Percentiles rank a stretch among this genome's conserved stretches.
Conservation (phyloP, 2,113 vertebrate genomes). For the Labrus mixtus region DNA sequence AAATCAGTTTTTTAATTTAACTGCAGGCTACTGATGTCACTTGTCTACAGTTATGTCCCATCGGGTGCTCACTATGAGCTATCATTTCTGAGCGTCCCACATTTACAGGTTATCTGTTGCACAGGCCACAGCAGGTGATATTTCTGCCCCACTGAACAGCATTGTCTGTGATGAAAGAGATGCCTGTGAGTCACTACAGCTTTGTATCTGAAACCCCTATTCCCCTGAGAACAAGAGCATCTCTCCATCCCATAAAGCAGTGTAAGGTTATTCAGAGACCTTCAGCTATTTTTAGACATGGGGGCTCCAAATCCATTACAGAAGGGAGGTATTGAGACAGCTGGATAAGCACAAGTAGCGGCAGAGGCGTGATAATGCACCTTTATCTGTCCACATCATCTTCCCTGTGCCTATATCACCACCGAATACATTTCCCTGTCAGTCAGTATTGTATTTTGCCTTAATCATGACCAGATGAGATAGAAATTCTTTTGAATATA, state of each 20-base stretch:
- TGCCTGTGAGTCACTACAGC: conserved; percentile 69
- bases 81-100: conserved; percentile 67
- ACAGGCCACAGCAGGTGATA: conserved; percentile 69
- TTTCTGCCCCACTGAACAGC: conserved; percentile 68
- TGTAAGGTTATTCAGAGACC: conserved; percentile 66
- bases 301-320: conserved; percentile 74
- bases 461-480: conserved; percentile 50
- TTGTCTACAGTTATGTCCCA: conserved; percentile 33
- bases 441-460: conserved; percentile 56
- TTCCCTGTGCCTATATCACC: conserved; percentile 45
- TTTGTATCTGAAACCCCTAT: conserved; percentile 66
- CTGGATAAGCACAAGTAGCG: conserved; percentile 71
- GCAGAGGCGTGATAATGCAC: conserved; percentile 71
- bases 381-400: conserved; percentile 71
- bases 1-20: conserved; percentile 25
- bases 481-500: conserved; percentile 53
- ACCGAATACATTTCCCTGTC: conserved; percentile 65
- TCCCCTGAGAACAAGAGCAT: conserved; percentile 62
- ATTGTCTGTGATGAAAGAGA: conserved; percentile 73
- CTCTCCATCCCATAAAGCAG: conserved; percentile 64
- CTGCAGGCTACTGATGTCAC: conserved; percentile 29
- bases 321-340: conserved; percentile 72
- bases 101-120: conserved; percentile 71
- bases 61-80: conserved; percentile 33
- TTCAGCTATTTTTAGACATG: conserved; percentile 76